Percentiles rank a stretch among this genome's conserved stretches.
phyloP scores from a whole-genome alignment of 2,888 invertebrate species.

The Barypeithes pellucidus region DNA sequence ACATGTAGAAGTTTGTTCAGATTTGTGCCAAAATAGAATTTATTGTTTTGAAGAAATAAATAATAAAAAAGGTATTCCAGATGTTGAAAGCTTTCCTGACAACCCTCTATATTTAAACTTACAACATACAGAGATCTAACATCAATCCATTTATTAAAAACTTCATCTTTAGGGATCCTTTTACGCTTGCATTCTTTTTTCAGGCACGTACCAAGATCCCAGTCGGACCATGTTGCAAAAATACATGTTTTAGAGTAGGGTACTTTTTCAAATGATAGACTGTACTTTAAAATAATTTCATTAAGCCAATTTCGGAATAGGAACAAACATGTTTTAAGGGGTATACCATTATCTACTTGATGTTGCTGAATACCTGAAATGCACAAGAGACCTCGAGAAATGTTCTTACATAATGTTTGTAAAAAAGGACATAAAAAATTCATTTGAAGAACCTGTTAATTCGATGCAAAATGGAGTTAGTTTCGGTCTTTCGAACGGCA shows the following conservation, averaged over 20 bases:
- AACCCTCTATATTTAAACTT: constrained; percentile 42
- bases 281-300: constrained; percentile 70
- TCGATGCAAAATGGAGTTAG: constrained; percentile 75
- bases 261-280: constrained; percentile 63
- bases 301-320: constrained; percentile 75
- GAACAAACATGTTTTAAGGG: constrained; percentile 71
- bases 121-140: constrained; percentile 73
- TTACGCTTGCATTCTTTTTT: constrained; percentile 76
- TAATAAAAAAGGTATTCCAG: too few relatives aligned
- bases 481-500: constrained; percentile 74
- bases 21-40: too few relatives aligned
- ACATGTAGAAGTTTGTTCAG: too few relatives aligned
- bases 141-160: constrained; percentile 77
- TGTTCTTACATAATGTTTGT: background rate
- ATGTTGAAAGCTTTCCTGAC: too few relatives aligned
- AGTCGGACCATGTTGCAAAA: constrained; percentile 77
- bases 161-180: constrained; percentile 71
- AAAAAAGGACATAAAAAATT: too few relatives aligned
- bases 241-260: constrained; percentile 66
- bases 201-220: constrained; percentile 77
- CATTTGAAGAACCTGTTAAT: constrained; percentile 67
- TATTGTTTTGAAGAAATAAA: too few relatives aligned
- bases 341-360: constrained; percentile 72
- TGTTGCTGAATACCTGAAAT: constrained; percentile 74
- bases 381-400: background rate